Evolutionary conservation across 2,888 invertebrate species (phyloP), one percentile per base, ranked within the genome.

Genomic region (Melanargia galathea): DNA sequence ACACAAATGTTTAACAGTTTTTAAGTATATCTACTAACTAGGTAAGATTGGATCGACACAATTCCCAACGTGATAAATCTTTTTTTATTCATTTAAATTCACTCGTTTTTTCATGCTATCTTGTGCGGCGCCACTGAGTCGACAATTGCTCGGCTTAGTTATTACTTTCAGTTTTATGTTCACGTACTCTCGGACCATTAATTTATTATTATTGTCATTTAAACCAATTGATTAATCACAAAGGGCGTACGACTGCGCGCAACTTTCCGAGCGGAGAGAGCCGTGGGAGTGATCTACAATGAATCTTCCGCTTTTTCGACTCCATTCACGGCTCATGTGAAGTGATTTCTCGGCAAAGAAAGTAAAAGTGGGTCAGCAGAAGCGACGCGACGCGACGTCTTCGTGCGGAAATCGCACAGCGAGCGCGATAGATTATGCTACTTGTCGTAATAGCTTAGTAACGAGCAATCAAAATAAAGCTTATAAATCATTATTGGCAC

Each of bases 341-440:
- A 86, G 80, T 81, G 83, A 81, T 88, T 87, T 88, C 88, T 80
- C 85, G 81, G 70, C 74, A 75, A 81, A 78, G 89, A 90, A 90
- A 90, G 90, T 90, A 90, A 90, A 87, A 90, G 88, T 82, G 78
- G 86, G 87, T 82, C 87, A 87, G 68, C 73, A 72, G 71, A 73
- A 69, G 70, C 67, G 64, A 64, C 68, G n/a, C n/a, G 69, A 38
- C 45, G 45, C 67, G 64, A 63, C 68, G 71, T 71, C 73, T 73
- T 72, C 73, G 73, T 72, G 73, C 74, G 74, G 73, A 73, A 73
- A 70, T 69, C 57, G 67, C 65, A 57, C 46, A 60, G 69, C 65
- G 57, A 65, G 63, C 66, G 60, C 65, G 60, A 58, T 66, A 57
- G 60, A 65, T 70, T 66, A 70, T 64, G 60, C 55, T 51, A 60